Percentiles rank a stretch among this genome's conserved stretches.
Conservation (phyloP, 2,888 invertebrate genomes). For the Onthophagus sagittarius region DNA sequence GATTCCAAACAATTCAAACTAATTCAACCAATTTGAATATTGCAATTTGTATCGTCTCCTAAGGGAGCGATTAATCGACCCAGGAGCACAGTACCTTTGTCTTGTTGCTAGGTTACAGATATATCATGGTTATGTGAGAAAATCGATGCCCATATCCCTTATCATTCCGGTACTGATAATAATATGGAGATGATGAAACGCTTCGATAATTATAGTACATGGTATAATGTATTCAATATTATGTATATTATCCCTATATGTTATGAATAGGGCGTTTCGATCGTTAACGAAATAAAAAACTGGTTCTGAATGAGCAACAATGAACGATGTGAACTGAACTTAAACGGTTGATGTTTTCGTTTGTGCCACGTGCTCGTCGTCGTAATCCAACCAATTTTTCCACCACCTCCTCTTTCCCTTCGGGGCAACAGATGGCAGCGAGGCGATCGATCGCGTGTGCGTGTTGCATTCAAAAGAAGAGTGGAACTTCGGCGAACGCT, state of each 20-base stretch:
- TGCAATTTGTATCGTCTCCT: not conserved
- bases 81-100: not conserved
- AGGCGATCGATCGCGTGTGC: not conserved
- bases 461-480: not conserved
- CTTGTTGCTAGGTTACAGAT: not conserved
- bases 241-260: no score
- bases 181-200: not conserved
- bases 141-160: not conserved
- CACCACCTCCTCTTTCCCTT: not conserved
- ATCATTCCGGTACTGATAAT: not conserved
- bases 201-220: no score
- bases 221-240: no score
- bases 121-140: not conserved
- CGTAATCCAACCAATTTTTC: not conserved
- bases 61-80: not conserved
- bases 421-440: not conserved
- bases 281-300: not conserved
- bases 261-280: no score
- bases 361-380: not conserved
- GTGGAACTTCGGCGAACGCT: not conserved
- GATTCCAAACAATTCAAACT: no score
- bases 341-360: not conserved
- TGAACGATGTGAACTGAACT: not conserved
- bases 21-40: not conserved
- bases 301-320: not conserved